These are phyloP conservation scores for Aspidoscelis tigris DNA, from an alignment of 2,113 vertebrate species.

Conservation along the genomic window DNA sequence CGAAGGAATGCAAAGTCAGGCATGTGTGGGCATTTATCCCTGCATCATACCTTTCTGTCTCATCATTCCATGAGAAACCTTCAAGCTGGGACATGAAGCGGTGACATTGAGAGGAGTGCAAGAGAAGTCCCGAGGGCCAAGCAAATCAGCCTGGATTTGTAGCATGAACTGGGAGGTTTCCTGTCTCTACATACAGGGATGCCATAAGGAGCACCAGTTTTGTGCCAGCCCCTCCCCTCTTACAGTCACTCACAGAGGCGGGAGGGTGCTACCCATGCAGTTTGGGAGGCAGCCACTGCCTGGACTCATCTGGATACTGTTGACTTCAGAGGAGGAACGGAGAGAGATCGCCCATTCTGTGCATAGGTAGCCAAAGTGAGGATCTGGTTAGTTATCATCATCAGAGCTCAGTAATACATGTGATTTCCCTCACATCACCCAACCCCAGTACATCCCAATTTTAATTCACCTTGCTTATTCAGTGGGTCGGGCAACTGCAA, in stretches of 20 bases:
- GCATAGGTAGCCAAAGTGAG: not conserved
- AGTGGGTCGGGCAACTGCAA: fast-evolving
- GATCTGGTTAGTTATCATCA: not conserved
- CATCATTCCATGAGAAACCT: not conserved
- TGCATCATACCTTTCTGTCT: no score
- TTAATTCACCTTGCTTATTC: not conserved
- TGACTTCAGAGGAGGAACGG: not conserved
- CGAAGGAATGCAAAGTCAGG: not conserved
- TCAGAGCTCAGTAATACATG: not conserved
- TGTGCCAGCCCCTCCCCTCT: not conserved
- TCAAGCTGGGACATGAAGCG: not conserved
- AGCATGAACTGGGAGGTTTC: not conserved
- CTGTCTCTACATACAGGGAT: not conserved
- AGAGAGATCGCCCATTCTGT: not conserved
- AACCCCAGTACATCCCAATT: fast-evolving
- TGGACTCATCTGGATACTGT: not conserved
- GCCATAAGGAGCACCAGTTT: not conserved
- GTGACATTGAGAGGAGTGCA: not conserved
- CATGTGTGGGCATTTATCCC: no score
- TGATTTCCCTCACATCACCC: not conserved
- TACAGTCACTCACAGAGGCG: not conserved
- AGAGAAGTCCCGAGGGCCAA: not conserved
- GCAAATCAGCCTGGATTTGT: not conserved
- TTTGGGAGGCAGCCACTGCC: constrained; percentile 7
- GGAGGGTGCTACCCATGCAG: constrained; percentile 15